Evolutionary conservation across 1,140 invertebrate genomes (phyloP), one percentile per base, ranked within the genome.

Genomic region (Brachionus angularis): DNA sequence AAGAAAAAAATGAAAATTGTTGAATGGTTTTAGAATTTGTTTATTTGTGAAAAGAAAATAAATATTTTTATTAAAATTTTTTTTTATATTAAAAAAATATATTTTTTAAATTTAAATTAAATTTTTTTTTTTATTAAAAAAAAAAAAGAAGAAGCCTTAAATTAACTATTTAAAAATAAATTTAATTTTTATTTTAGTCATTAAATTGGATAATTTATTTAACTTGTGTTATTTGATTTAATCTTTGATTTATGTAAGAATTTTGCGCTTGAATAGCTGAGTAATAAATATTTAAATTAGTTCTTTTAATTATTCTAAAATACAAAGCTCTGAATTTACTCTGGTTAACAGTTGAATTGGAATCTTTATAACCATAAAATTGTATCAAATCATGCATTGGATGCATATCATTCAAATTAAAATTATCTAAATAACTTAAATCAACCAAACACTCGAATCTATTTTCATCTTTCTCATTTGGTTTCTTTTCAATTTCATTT

Each of bases 331-430:
- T 44, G 23, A 67, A 67, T 46, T 50, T 46, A 50, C 62, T 47
- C 34, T 67, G 21, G 18, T 47, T 36, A 2, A 29, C 10, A 47
- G 39, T 46, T 10, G 25, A 34, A 50, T 23, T 50, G 34, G 62
- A 67, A 25, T 47, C 33, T 67, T 67, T 67, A 33, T 67, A 67
- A 23, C 62, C 62, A 36, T 47, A 47, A 31, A 67, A 50, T 31
- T 67, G 62, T 12, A 67, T 18, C n/a, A 23, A 25, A 29, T 67
- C 62, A 67, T 67, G 42, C 18, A 25, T 2, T 5, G 18, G 3
- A 58, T 58, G 21, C 10, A 58, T 39, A 36, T 58, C 33, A 16
- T 39, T 58, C 33, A 39, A 39, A 36, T 58, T 29, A 25, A 58
- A 58, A 8, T 58, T 34, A 23, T 58, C 33, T 21, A 58, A 58